Conservation (phyloP, 2,113 vertebrate species). For the Zosterops japonicus region DNA sequence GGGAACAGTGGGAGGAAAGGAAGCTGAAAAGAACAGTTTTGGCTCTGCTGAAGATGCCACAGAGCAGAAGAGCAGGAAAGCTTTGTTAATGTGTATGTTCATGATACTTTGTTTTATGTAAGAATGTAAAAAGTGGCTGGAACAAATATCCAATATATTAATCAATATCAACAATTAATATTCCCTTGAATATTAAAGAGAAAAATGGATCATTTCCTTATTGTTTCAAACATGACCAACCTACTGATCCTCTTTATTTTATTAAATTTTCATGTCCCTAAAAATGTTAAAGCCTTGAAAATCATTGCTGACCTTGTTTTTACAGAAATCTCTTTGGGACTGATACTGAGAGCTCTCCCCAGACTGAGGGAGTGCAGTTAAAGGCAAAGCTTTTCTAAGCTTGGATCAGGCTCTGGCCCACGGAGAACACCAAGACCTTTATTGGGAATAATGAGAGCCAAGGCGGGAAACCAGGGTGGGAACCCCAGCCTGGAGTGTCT, state of each 20-base stretch:
- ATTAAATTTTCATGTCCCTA: not conserved
- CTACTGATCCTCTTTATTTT: not conserved
- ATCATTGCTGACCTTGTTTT: not conserved
- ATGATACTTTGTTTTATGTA: rapidly evolving
- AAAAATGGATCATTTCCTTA: not conserved
- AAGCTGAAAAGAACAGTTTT: not conserved
- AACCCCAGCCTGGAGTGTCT: not conserved
- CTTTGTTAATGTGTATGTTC: not conserved
- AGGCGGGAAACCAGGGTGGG: not conserved
- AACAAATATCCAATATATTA: not conserved
- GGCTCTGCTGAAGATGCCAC: not conserved
- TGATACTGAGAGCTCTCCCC: not conserved
- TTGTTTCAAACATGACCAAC: not conserved
- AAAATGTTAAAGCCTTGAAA: not conserved
- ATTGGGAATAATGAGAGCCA: not conserved
- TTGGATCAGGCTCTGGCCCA: not conserved
- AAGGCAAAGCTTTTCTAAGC: not conserved
- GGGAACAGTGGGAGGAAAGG: not conserved
- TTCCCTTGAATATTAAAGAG: not conserved
- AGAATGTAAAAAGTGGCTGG: not conserved
- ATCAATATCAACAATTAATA: not conserved
- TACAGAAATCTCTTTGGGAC: not conserved
- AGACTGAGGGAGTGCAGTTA: not conserved
- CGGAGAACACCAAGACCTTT: not conserved
- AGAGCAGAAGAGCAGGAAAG: not conserved